These are phyloP conservation scores for Sebastes melanostomus DNA, from an alignment of 2,797 vertebrate species.

Conservation along the genomic window DNA sequence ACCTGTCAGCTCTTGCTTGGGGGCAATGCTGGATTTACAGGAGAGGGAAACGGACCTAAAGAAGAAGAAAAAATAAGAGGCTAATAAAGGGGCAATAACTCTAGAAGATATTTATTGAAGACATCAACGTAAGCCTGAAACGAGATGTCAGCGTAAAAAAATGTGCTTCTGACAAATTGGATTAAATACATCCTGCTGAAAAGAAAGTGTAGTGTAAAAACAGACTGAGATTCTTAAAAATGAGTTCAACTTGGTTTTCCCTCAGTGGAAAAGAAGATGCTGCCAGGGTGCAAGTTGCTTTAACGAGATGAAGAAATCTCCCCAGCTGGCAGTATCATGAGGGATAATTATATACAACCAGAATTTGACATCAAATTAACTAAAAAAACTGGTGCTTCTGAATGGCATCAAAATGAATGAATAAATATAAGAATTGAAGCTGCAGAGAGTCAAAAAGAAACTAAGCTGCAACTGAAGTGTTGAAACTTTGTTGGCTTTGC, in stretches of 20 bases:
- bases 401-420: not conserved
- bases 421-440: not conserved
- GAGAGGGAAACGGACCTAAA: not conserved
- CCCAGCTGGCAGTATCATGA: not conserved
- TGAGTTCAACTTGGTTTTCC: not conserved
- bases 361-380: not conserved
- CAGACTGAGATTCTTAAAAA: not conserved
- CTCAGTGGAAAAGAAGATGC: not conserved
- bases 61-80: not conserved
- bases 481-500: not conserved
- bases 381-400: not conserved
- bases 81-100: not conserved
- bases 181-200: not conserved
- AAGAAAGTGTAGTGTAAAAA: not conserved
- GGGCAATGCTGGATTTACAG: constrained; percentile 14
- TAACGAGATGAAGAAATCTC: not conserved
- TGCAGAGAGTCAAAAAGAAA: not conserved
- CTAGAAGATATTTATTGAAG: not conserved
- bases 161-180: not conserved
- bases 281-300: not conserved
- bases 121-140: not conserved
- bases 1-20: constrained; percentile 36
- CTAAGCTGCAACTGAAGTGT: not conserved
- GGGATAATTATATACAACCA: not conserved
- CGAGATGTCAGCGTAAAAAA: not conserved